Percentiles rank a stretch among this genome's conserved stretches.
phyloP scores from a whole-genome alignment of 92 coral and sea anemone species.

The Paragorgia papillata region DNA sequence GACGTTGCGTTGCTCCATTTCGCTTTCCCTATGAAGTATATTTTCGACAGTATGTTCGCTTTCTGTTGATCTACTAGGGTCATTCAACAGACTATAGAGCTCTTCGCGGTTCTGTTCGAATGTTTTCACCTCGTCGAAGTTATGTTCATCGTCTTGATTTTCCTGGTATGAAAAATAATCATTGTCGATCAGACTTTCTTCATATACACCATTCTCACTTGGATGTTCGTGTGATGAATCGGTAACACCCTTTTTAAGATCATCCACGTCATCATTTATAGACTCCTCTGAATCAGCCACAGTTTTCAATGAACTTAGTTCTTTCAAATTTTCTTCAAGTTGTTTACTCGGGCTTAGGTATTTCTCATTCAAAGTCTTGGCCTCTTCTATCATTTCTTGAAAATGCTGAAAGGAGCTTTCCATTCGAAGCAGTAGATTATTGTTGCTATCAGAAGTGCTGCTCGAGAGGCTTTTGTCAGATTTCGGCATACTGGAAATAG shows the following conservation, averaged over 20 bases:
- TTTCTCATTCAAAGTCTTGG: constrained; percentile 29
- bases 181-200: neutral
- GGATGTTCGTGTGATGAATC: neutral
- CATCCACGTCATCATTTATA: neutral
- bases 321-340: neutral
- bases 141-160: no score
- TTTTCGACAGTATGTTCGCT: neutral
- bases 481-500: constrained; percentile 7
- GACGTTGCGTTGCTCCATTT: no score
- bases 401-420: constrained; percentile 39
- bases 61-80: neutral
- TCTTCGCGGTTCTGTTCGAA: neutral
- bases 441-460: constrained; percentile 35
- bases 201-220: neutral
- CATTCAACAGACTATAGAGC: neutral
- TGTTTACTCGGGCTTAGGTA: constrained; percentile 2
- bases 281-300: neutral
- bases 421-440: constrained; percentile 26
- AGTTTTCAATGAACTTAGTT: neutral
- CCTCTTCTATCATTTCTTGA: constrained; percentile 41
- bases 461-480: constrained; percentile 28
- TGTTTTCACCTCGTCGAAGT: neutral
- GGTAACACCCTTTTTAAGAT: neutral
- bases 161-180: neutral
- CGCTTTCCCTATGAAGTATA: neutral